Base-by-base conservation (phyloP, 2,113 vertebrate genomes). In the Platichthys stellatus region DNA sequence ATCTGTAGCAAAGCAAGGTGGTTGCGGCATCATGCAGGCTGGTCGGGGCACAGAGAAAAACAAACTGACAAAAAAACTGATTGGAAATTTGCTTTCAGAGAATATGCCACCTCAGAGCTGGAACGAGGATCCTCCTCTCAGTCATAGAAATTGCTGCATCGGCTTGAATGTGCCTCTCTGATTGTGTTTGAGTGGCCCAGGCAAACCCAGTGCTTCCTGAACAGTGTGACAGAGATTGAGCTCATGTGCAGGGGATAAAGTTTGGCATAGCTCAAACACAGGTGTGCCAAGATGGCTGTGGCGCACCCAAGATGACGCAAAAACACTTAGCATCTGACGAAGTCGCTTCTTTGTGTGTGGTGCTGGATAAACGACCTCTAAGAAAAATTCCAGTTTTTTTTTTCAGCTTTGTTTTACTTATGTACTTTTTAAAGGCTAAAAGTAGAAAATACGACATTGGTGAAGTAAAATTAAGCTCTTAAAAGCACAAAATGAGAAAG, bases 301-400 rank as follows among this genome's bases (percentile, higher is more conserved):
- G 62, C 75, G 80, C 75, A 65, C 86, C 81, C 74, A 53, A 56
- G 59, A 58, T 84, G 81, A 84, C 66, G 59, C 57, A 53, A 62
- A 21, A 21, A 15, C 66, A 43, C n/a, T 4, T 57, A 45, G 13
- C 6, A 43, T 43, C 71, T 82, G 63, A 78, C 23, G 59, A n/a
- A 12, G 10, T 5, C 38, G n/a, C 23, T 60, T 67, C 54, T 54
- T 24, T 24, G 24, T 24, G 57, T 2, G 1, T 4, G 3, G 2
- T 7, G 8, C 65, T 63, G 24, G n/a, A 23, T n/a, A n/a, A 40
- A 69, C 17, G 21, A 24, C 63, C 45, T 54, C 9, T 23, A 28
- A 14, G 24, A 13, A 24, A 23, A 21, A 57, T 18, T 54, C 2
- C 24, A 10, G 5, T 14, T 63, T 51, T 71, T 18, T 31, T 72